phyloP scores from a whole-genome alignment of 2,888 invertebrate genomes.

The Unio delphinus region DNA sequence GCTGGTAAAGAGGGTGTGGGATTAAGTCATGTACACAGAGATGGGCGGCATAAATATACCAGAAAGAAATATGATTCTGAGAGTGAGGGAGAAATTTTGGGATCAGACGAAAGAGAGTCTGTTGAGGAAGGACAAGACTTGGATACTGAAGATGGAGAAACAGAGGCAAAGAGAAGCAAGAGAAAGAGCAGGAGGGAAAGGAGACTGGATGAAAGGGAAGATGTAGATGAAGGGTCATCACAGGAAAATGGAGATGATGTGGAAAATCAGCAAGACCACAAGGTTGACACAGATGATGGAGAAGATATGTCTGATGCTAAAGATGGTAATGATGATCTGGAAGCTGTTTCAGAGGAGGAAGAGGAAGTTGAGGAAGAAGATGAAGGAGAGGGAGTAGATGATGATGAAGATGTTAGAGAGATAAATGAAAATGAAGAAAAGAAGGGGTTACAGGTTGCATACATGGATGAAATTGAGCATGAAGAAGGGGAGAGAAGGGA shows the following conservation, averaged over 20 bases:
- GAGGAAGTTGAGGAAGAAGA: conserved; percentile 9
- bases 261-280: neutral
- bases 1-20: neutral
- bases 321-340: conserved; percentile 1
- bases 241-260: conserved; percentile 2
- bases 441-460: neutral
- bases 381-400: conserved; percentile 6
- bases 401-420: conserved; percentile 6
- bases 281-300: neutral
- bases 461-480: neutral
- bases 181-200: neutral
- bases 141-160: neutral
- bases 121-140: neutral
- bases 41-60: too few species aligned
- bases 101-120: too few species aligned
- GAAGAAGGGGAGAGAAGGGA: conserved; percentile 7
- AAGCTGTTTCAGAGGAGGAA: conserved; percentile 2
- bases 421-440: conserved; percentile 22
- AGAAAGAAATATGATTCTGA: too few species aligned
- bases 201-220: neutral
- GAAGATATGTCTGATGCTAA: conserved; percentile 7
- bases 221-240: neutral
- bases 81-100: too few species aligned
- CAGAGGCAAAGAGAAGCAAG: neutral
- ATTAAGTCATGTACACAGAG: too few species aligned